Percentiles rank a stretch among this genome's conserved stretches.
Evolutionary conservation across 2,888 invertebrate genomes (phyloP).

Genomic region (Lumbricus terrestris): DNA sequence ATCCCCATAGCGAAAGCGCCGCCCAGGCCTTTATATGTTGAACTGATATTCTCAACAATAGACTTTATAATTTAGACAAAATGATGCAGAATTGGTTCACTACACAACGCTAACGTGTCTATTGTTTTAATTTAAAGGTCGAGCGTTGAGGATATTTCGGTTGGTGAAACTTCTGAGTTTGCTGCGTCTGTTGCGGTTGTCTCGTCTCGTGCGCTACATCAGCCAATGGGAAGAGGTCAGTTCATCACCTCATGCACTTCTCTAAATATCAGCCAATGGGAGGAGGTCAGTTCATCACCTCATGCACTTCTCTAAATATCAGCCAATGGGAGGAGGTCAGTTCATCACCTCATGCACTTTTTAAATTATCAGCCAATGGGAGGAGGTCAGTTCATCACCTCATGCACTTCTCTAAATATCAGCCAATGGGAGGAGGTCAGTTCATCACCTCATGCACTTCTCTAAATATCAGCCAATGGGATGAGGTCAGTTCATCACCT

Average conservation of each 20-base stretch:
- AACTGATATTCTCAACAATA: neutral
- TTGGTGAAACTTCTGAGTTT: slow-evolving; percentile 94
- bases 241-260: neutral
- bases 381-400: no score
- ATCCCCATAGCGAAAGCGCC: neutral
- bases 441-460: neutral
- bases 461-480: no score
- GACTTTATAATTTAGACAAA: no score
- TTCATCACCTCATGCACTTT: neutral
- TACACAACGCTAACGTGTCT: neutral
- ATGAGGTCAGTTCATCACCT: no score
- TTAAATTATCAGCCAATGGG: no score
- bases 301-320: slow-evolving; percentile 95
- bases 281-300: no score
- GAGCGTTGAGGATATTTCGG: slow-evolving; percentile 91
- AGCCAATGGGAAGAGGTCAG: slow-evolving; percentile 98
- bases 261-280: no score
- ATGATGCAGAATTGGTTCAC: neutral
- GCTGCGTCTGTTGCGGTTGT: slow-evolving; percentile 88
- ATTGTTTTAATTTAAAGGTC: slow-evolving; percentile 70
- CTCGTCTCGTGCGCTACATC: slow-evolving; percentile 95
- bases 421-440: slow-evolving; percentile 98
- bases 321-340: slow-evolving; percentile 98
- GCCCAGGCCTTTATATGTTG: neutral
- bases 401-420: slow-evolving; percentile 95